Evolutionary conservation across 2,888 invertebrate genomes (phyloP), one percentile per base, ranked within the genome.

Genomic region (Nephrotoma flavescens): DNA sequence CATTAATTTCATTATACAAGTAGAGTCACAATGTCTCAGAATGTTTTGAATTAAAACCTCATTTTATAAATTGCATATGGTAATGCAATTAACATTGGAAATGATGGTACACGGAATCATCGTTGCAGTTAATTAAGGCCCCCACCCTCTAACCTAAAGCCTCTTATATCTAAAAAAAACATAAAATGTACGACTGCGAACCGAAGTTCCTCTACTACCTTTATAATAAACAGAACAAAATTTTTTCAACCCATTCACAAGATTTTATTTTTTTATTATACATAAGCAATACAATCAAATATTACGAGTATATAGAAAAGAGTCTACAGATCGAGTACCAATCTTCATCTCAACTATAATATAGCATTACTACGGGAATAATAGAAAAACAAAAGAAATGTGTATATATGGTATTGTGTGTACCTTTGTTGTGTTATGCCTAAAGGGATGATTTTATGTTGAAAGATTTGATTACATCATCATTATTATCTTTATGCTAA

Each of bases 391-490:
- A 71, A 71, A 71, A 71, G 71, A 71, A 71, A 47, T 12, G 12
- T 31, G 71, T 71, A 31, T 71, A 71, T 71, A 71, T 71, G 71
- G 71, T 71, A 71, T 57, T 71, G 71, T 71, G 71, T 71, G 71
- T 31, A 71, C 71, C 71, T 84, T 42, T 42, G 84, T 83, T 84
- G 84, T 84, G n/a, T 12, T 84, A 84, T 84, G 84, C 84, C 42
- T 42, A 42, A 84, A 42, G 84, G 84, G 42, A 15, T 84, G 12
- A 15, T 84, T 84, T 42, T 84, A 84, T 84, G 84, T 84, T 84
- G 42, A 84, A 15, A 84, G 84, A 84, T 84, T 84, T 84, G 84
- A 84, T 84, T 84, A 84, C 84, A 84, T 84, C 84, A 84, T 84
- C 84, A 84, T 84, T 84, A 84, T 42, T 42, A 84, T 84, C 42